phyloP scores from a whole-genome alignment of 2,888 invertebrate species.

The Melinaea menophilus region DNA sequence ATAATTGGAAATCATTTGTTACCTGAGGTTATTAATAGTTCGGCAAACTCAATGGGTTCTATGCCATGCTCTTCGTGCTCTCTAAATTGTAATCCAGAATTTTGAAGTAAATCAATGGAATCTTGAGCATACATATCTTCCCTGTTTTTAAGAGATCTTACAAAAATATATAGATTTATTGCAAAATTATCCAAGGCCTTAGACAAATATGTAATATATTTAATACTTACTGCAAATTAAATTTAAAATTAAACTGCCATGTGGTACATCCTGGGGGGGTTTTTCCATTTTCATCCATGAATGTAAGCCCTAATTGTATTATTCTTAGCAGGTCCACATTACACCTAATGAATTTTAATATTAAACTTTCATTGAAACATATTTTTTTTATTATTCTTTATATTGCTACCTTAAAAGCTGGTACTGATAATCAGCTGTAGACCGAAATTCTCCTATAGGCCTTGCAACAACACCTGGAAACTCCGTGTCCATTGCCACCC shows the following conservation, averaged over 20 bases:
- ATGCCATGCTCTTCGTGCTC: constrained; percentile 97
- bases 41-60: constrained; percentile 94
- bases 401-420: constrained; percentile 82
- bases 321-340: constrained; percentile 96
- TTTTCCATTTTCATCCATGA: constrained; percentile 95
- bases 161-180: constrained; percentile 28
- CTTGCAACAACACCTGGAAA: constrained; percentile 98
- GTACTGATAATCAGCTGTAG: constrained; percentile 91
- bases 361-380: no score
- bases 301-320: constrained; percentile 94
- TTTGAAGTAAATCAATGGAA: constrained; percentile 94
- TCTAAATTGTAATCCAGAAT: constrained; percentile 95
- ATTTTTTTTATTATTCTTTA: background rate
- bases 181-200: constrained; percentile 2
- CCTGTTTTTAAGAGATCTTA: constrained; percentile 62
- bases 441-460: constrained; percentile 93
- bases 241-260: constrained; percentile 99
- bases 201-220: constrained; percentile 15
- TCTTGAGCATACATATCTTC: constrained; percentile 99
- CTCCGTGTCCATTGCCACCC: constrained; percentile 94
- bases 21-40: constrained; percentile 94
- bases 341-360: constrained; percentile 66
- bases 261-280: constrained; percentile 91
- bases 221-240: constrained; percentile 88
- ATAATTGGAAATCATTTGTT: constrained; percentile 6